Evolutionary conservation across 1,140 invertebrate genomes (phyloP).

Genomic region (Drosophila malerkotliana): DNA sequence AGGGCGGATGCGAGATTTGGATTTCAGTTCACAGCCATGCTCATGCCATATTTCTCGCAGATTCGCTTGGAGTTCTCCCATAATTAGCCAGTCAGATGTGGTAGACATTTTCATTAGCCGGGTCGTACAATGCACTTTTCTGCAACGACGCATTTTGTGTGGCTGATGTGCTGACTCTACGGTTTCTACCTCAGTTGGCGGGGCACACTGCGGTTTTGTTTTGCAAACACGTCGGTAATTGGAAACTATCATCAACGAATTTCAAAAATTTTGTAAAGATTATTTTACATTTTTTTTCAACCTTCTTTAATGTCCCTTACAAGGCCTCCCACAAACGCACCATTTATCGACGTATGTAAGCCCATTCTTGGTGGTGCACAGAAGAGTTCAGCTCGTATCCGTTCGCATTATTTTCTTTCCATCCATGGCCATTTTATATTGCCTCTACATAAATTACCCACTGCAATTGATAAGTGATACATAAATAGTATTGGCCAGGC

Average conservation of each 20-base stretch:
- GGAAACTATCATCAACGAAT: background rate
- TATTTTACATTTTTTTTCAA: too few species aligned
- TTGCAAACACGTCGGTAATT: background rate
- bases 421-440: background rate
- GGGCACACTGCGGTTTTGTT: too few species aligned
- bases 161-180: background rate
- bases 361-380: constrained; percentile 10
- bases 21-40: constrained; percentile 8
- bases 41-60: constrained; percentile 13
- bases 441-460: background rate
- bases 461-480: too few species aligned
- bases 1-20: constrained; percentile 17
- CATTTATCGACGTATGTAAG: constrained; percentile 11
- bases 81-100: constrained; percentile 41
- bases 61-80: constrained; percentile 5
- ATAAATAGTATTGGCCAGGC: background rate
- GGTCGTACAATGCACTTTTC: background rate
- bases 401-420: constrained; percentile 4
- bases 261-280: background rate
- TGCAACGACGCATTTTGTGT: background rate
- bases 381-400: background rate
- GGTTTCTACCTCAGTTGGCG: background rate
- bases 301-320: background rate
- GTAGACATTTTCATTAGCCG: constrained; percentile 39
- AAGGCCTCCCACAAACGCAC: constrained; percentile 10